Conservation (phyloP, 2,888 invertebrate species). For the Xanthia togata region DNA sequence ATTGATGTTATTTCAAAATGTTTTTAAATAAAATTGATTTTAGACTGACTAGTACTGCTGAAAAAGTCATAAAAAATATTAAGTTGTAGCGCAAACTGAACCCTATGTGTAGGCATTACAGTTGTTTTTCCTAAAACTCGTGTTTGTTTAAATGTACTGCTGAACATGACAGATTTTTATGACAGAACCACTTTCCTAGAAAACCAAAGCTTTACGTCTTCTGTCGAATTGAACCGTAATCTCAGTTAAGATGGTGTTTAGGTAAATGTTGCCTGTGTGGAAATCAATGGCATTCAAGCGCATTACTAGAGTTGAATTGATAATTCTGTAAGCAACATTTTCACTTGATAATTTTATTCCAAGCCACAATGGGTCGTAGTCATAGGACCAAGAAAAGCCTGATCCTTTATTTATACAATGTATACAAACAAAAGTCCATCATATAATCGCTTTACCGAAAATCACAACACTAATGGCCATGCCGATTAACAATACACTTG, state of each 20-base stretch:
- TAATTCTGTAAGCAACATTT: background rate
- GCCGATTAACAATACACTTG: slow-evolving; percentile 33
- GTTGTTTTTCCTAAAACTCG: too few relatives aligned
- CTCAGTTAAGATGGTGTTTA: background rate
- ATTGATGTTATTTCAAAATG: too few relatives aligned
- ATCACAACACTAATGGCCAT: slow-evolving; percentile 52
- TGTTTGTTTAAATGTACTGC: too few relatives aligned
- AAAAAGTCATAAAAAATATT: too few relatives aligned
- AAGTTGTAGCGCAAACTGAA: too few relatives aligned
- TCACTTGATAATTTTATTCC: background rate
- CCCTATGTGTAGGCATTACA: too few relatives aligned
- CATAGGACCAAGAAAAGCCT: background rate
- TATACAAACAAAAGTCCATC: slow-evolving; percentile 13
- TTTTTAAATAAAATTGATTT: too few relatives aligned
- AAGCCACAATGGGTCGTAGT: too few relatives aligned
- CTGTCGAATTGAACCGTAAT: background rate
- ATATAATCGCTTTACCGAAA: slow-evolving; percentile 30
- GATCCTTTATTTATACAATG: slow-evolving; percentile 32
- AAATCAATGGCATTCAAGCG: background rate
- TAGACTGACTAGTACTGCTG: too few relatives aligned
- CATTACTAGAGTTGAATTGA: background rate
- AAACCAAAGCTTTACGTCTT: background rate
- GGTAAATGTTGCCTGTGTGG: background rate
- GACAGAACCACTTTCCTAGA: background rate
- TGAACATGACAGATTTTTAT: background rate